Percentiles rank a stretch among this genome's conserved stretches.
These are phyloP conservation scores for Acrossocheilus wenchowensis DNA, from an alignment of 2,797 vertebrate species.

Conservation along the genomic window DNA sequence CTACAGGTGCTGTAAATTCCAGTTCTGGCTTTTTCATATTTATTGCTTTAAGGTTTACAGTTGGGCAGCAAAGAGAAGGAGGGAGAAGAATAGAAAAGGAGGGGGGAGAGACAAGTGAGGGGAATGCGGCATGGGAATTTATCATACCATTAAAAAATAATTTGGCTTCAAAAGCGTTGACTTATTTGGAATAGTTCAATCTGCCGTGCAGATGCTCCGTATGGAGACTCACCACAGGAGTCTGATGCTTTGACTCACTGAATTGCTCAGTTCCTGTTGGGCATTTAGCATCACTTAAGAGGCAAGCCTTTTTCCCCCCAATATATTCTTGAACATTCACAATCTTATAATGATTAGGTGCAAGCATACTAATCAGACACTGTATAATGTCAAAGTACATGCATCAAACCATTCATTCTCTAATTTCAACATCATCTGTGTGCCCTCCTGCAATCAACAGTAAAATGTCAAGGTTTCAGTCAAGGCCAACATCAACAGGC, in stretches of 20 bases:
- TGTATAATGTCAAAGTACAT: neutral
- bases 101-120: slow-evolving; percentile 43
- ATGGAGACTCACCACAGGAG: slow-evolving; percentile 28
- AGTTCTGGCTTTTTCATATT: slow-evolving; percentile 73
- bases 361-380: neutral
- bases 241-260: slow-evolving; percentile 34
- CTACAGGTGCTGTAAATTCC: slow-evolving; percentile 85
- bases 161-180: slow-evolving; percentile 66
- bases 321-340: neutral
- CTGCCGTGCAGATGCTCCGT: slow-evolving; percentile 62
- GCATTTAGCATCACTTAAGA: slow-evolving; percentile 35
- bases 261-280: slow-evolving; percentile 25
- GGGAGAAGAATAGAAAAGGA: slow-evolving; percentile 22
- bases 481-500: slow-evolving; percentile 27
- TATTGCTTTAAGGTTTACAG: slow-evolving; percentile 78
- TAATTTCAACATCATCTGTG: slow-evolving; percentile 2
- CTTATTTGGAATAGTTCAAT: slow-evolving; percentile 63
- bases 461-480: slow-evolving; percentile 19
- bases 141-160: slow-evolving; percentile 73
- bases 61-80: slow-evolving; percentile 58
- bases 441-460: slow-evolving; percentile 22
- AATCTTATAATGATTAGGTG: neutral
- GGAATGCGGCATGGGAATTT: slow-evolving; percentile 66
- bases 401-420: neutral
- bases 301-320: neutral